Percentiles rank a stretch among this genome's conserved stretches.
phyloP scores from a whole-genome alignment of 1,140 invertebrate genomes.

The Microplitis mediator region DNA sequence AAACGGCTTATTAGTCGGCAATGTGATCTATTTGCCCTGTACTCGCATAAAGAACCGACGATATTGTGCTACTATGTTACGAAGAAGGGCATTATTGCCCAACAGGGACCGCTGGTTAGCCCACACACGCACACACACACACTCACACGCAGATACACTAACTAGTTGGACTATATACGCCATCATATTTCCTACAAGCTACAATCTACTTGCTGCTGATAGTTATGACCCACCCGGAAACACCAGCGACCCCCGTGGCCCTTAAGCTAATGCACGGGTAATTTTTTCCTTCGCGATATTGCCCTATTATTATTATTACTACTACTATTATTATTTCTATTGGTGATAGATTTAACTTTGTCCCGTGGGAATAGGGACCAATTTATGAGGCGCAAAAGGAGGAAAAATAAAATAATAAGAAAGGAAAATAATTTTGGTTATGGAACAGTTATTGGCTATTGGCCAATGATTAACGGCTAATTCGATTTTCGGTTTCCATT shows the following conservation, averaged over 20 bases:
- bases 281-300: conserved; percentile 51
- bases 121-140: conserved; percentile 29
- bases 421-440: conserved; percentile 8
- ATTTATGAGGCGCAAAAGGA: neutral
- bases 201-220: conserved; percentile 18
- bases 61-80: conserved; percentile 58
- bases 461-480: too few species aligned
- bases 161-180: neutral
- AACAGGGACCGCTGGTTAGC: conserved; percentile 55
- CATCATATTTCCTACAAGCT: conserved; percentile 16
- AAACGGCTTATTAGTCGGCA: conserved; percentile 51
- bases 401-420: conserved; percentile 2
- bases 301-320: conserved; percentile 46
- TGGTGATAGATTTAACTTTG: neutral
- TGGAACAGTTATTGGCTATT: too few species aligned
- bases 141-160: neutral
- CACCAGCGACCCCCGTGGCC: conserved; percentile 29
- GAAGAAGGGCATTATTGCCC: conserved; percentile 59
- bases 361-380: neutral
- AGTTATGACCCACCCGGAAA: conserved; percentile 19
- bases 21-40: conserved; percentile 62
- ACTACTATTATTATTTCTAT: neutral
- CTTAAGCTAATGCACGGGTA: conserved; percentile 43
- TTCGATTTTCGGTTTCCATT: neutral
- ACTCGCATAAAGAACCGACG: conserved; percentile 54